Percentiles rank a stretch among this genome's conserved stretches.
Evolutionary conservation across 2,113 vertebrate species (phyloP).

Genomic region (Panthera leo): DNA sequence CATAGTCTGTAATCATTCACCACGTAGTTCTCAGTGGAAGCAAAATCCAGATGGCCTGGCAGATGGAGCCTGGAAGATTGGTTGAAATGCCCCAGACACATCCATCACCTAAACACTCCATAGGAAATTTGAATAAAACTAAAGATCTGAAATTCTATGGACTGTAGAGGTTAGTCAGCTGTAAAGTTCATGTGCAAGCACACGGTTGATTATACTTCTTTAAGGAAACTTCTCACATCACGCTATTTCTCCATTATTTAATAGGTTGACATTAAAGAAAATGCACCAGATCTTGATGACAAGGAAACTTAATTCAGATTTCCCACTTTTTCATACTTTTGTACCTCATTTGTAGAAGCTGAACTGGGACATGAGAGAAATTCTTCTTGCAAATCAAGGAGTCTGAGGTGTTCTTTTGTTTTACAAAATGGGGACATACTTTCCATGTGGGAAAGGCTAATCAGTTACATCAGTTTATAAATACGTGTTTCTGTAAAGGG

Average conservation of each 20-base stretch:
- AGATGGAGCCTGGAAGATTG: constrained; percentile 83
- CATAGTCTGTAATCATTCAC: constrained; percentile 76
- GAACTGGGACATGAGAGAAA: background rate
- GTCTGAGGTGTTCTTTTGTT: background rate
- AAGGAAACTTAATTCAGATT: background rate
- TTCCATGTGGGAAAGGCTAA: background rate
- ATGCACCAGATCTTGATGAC: constrained; percentile 19
- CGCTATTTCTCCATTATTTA: constrained; percentile 57
- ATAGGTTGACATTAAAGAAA: background rate
- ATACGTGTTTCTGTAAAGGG: background rate
- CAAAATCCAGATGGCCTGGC: constrained; percentile 86
- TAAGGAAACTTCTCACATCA: constrained; percentile 53
- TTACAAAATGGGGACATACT: background rate
- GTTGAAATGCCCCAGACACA: constrained; percentile 82
- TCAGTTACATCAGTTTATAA: background rate
- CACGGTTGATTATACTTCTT: constrained; percentile 58
- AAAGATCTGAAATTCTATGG: constrained; percentile 77
- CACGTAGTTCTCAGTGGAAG: constrained; percentile 75
- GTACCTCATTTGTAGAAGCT: background rate
- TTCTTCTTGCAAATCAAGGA: background rate
- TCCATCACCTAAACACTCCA: constrained; percentile 69
- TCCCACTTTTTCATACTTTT: background rate
- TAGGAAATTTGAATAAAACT: constrained; percentile 77
- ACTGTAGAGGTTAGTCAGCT: constrained; percentile 72
- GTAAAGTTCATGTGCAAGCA: constrained; percentile 75